These are phyloP conservation scores for Brachionus paranguensis DNA, from an alignment of 1,140 invertebrate genomes.

Conservation along the genomic window DNA sequence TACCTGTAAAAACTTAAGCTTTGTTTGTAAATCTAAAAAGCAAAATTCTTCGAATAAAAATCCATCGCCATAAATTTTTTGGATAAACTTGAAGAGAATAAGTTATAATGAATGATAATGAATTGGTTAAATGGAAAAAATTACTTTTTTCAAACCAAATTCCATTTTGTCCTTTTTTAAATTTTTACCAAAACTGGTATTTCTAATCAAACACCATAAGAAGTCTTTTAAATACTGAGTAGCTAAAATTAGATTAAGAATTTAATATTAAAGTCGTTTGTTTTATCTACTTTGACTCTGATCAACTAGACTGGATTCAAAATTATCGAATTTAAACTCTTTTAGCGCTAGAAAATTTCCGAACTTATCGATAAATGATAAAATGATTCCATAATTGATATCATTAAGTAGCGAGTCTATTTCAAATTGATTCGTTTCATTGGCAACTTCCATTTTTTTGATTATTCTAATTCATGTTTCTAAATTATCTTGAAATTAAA, in stretches of 20 bases:
- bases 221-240: neutral
- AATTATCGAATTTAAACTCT: constrained; percentile 4
- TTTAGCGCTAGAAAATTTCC: neutral
- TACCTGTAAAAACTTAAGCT: neutral
- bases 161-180: constrained; percentile 14
- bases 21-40: neutral
- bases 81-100: neutral
- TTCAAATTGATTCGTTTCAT: neutral
- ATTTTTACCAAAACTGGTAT: constrained; percentile 10
- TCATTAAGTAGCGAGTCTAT: neutral
- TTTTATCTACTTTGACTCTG: neutral
- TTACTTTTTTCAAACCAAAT: neutral
- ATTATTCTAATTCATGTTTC: neutral
- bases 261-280: no score
- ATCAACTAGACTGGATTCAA: neutral
- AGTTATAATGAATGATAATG: neutral
- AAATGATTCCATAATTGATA: constrained; percentile 32
- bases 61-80: neutral
- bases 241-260: neutral
- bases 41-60: neutral
- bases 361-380: constrained; percentile 36
- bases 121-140: neutral
- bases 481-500: neutral
- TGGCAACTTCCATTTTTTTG: neutral
- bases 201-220: neutral